Conservation (phyloP, 2,888 invertebrate genomes). For the Patella depressa region DNA sequence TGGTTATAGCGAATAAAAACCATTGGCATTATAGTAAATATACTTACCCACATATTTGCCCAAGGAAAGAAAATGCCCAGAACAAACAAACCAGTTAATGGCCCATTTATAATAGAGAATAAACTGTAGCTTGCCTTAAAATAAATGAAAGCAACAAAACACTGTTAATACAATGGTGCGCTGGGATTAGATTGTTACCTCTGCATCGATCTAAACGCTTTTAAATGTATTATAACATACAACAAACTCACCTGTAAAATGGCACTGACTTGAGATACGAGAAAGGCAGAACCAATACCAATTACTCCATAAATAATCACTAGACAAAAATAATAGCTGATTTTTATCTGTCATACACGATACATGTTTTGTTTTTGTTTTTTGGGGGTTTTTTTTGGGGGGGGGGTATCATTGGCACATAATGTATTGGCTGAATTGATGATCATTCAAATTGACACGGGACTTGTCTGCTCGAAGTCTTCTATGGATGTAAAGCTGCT, state of each 20-base stretch:
- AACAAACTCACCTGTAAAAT: conserved; percentile 76
- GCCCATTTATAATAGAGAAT: conserved; percentile 31
- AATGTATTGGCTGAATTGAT: too few relatives aligned
- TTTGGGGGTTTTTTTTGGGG: too few relatives aligned
- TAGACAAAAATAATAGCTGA: background rate
- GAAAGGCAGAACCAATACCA: conserved; percentile 84
- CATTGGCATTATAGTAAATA: conserved; percentile 3
- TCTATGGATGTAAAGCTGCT: too few relatives aligned
- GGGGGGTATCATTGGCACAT: too few relatives aligned
- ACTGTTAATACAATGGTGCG: background rate
- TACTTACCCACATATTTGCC: conserved; percentile 31
- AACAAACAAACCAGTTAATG: conserved; percentile 27
- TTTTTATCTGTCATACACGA: background rate
- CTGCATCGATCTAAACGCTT: background rate
- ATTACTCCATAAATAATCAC: conserved; percentile 81
- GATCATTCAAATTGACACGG: too few relatives aligned
- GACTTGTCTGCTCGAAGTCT: too few relatives aligned
- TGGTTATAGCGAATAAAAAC: too few relatives aligned
- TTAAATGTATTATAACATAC: background rate
- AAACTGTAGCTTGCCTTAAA: conserved; percentile 24
- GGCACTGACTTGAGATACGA: conserved; percentile 87
- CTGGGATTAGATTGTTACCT: too few relatives aligned
- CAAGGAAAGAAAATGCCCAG: conserved; percentile 24
- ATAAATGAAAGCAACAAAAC: background rate
- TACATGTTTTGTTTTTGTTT: too few relatives aligned